Base-by-base conservation (phyloP, 2,797 vertebrate species). In the Lithobates pipiens region DNA sequence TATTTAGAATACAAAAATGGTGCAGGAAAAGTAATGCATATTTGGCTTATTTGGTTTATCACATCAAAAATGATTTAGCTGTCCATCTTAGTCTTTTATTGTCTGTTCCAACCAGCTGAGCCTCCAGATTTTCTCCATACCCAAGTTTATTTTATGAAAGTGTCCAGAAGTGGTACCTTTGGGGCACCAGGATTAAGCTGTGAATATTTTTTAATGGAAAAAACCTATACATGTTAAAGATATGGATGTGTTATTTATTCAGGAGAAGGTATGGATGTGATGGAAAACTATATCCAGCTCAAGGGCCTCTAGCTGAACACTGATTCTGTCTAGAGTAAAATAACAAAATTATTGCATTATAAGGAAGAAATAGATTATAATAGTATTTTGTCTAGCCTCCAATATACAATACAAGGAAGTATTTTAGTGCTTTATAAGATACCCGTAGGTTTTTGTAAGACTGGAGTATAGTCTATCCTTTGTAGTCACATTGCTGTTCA, bases 401-500 rank as follows among this genome's bases (percentile, higher is more conserved):
- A 61, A 57, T 73, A 34, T 50, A 42, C n/a, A 29, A 71, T 81
- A 39, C 27, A 34, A 67, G 25, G 65, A 67, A 67, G 65, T 27
- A 67, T 36, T 72, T 57, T 44, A 73, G 34, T 63, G 68, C 21
- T 18, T 39, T 71, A 18, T 54, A 36, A 13, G 54, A 39, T 72
- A 71, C 44, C 67, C 68, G 44, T 70, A 34, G 46, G 7, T 27
- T 74, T 39, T 61, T 34, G 46, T 67, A 46, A n/a, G 16, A 36
- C 50, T n/a, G 57, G n/a, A 42, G n/a, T 73, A 44, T 73, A 29
- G 36, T 63, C 57, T 73, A 10, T 39, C 25, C 6, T 34, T 29
- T 82, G 69, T 36, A 81, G 32, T 80, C 46, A 67, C 65, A 61
- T 69, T 75, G 57, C 78, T 79, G 76, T 78, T 70, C 67, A 77